These are phyloP conservation scores for Caenorhabditis virilis DNA, from an alignment of 2,888 invertebrate genomes.

Conservation along the genomic window DNA sequence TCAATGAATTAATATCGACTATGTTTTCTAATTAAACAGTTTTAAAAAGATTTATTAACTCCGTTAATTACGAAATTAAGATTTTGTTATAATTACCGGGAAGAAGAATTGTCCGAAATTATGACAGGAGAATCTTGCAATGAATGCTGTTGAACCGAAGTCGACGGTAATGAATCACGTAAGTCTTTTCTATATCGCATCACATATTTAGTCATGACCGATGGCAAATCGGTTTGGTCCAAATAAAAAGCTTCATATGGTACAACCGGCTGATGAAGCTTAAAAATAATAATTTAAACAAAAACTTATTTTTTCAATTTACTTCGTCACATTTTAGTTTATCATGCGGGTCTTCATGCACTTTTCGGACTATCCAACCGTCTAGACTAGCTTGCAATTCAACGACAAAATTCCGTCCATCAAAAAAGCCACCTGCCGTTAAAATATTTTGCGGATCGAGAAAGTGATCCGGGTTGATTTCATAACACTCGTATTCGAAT, in stretches of 20 bases:
- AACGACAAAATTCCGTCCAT: constrained; percentile 13
- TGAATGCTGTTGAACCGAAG: no score
- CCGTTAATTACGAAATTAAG: no score
- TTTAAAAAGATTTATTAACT: no score
- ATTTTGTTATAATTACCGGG: no score
- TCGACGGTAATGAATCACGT: no score
- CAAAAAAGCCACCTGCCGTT: neutral
- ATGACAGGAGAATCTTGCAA: no score
- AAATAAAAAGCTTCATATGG: constrained; percentile 9
- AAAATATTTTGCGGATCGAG: constrained; percentile 5
- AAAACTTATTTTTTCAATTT: neutral
- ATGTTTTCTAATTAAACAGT: no score
- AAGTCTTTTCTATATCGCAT: neutral
- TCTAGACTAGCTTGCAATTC: constrained; percentile 8
- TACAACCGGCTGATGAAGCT: constrained; percentile 7
- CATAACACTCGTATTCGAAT: constrained; percentile 3
- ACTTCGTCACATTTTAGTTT: constrained; percentile 12
- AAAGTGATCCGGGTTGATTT: constrained; percentile 6
- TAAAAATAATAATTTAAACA: neutral
- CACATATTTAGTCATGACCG: neutral
- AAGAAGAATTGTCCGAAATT: no score
- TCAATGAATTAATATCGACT: no score
- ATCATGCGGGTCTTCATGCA: constrained; percentile 13
- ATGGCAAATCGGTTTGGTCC: constrained; percentile 5
- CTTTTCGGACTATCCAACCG: constrained; percentile 19